Conservation (phyloP, 2,113 vertebrate genomes). For the Dromiciops gliroides region DNA sequence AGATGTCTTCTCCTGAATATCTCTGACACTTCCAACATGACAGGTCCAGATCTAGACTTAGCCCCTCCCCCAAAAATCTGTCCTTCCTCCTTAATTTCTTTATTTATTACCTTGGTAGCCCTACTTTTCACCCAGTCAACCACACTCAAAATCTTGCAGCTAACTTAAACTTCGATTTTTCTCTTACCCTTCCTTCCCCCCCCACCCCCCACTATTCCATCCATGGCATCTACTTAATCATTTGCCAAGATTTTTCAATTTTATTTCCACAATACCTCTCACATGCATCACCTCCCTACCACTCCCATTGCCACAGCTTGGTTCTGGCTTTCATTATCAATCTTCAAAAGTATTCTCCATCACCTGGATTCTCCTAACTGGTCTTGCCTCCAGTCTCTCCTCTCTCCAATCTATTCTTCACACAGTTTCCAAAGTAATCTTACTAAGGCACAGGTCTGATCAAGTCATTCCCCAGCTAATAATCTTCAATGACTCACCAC, state of each 20-base stretch:
- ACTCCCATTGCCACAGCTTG: not conserved
- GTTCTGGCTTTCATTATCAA: not conserved
- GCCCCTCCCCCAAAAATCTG: not conserved
- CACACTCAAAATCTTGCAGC: not conserved
- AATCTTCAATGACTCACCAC: not conserved
- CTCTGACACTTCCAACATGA: not conserved
- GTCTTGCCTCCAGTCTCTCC: not conserved
- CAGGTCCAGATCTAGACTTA: not conserved
- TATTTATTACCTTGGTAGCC: not conserved
- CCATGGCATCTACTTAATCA: not conserved
- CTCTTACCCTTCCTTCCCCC: not conserved
- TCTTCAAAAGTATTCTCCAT: not conserved
- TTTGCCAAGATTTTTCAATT: not conserved
- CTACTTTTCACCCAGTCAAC: not conserved
- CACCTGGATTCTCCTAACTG: not conserved
- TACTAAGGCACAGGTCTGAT: not conserved
- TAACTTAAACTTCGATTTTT: not conserved
- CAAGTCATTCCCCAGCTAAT: not conserved
- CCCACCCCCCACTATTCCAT: not conserved
- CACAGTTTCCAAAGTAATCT: not conserved
- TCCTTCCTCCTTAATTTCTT: not conserved
- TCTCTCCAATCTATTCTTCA: not conserved
- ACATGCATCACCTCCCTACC: not conserved
- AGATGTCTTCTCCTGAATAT: not conserved
- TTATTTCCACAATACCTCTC: not conserved